These are phyloP conservation scores for Sibirionetta formosa DNA, from an alignment of 2,797 vertebrate species.

Conservation along the genomic window DNA sequence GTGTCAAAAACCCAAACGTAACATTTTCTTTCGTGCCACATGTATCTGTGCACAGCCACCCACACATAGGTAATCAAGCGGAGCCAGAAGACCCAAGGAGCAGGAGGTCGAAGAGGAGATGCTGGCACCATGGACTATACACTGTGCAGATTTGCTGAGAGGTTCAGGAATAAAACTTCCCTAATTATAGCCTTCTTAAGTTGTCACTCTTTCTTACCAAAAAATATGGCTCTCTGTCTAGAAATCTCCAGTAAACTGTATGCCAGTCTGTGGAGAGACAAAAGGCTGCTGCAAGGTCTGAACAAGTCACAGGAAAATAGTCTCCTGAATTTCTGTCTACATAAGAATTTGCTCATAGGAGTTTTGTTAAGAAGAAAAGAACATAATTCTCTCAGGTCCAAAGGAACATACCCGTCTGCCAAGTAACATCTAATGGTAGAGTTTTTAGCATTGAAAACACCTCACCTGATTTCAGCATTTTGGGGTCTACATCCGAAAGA, in stretches of 20 bases:
- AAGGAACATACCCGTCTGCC: not conserved
- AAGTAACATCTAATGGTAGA: not conserved
- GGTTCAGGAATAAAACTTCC: not conserved
- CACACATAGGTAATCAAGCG: accelerated
- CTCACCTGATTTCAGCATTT: not conserved
- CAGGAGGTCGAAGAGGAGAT: accelerated
- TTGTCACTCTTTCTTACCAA: not conserved
- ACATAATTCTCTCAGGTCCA: not conserved
- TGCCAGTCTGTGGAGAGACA: not conserved
- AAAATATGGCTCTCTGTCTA: accelerated
- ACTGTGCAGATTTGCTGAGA: not conserved
- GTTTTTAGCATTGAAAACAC: not conserved
- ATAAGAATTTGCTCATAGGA: not conserved
- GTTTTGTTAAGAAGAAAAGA: not conserved
- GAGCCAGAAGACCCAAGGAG: not conserved
- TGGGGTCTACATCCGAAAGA: not conserved
- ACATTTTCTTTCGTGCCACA: accelerated
- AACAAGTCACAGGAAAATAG: not conserved
- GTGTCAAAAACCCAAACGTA: not conserved
- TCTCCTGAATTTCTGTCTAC: not conserved
- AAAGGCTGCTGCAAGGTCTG: not conserved
- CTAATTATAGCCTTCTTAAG: not conserved
- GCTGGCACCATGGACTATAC: accelerated
- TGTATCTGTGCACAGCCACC: accelerated
- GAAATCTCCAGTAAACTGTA: not conserved